phyloP scores from a whole-genome alignment of 2,113 vertebrate genomes.

The Tragelaphus strepsiceros region DNA sequence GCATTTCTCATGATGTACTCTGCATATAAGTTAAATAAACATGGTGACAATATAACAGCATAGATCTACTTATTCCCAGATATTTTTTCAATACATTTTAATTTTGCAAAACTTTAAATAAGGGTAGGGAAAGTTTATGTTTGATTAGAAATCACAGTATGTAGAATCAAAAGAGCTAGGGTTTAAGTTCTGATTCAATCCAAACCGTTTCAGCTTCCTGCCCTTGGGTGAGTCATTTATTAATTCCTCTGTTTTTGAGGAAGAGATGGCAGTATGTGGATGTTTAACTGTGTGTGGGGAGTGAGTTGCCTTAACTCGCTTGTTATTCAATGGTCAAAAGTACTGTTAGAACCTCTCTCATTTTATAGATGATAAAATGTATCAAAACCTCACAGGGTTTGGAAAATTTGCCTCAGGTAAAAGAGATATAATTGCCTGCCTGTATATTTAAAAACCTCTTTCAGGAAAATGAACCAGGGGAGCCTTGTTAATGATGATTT shows the following conservation, averaged over 20 bases:
- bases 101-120: neutral
- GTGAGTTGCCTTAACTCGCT: neutral
- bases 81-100: neutral
- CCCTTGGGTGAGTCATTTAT: neutral
- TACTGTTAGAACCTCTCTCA: neutral
- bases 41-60: too few species aligned
- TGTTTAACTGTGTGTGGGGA: neutral
- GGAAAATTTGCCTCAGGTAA: neutral
- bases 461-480: neutral
- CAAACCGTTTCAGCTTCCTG: neutral
- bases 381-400: neutral
- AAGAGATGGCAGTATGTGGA: neutral
- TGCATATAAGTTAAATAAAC: too few species aligned
- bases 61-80: neutral
- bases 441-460: neutral
- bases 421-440: neutral
- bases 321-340: neutral
- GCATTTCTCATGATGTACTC: too few species aligned
- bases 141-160: neutral
- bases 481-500: neutral
- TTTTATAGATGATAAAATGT: neutral
- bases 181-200: neutral
- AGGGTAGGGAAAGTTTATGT: neutral
- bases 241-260: neutral
- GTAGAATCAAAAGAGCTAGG: neutral